A percentile compares a stretch with the other conserved stretches of the same genome.
Evolutionary conservation across 2,113 vertebrate species (phyloP).

Genomic region (Upupa epops): DNA sequence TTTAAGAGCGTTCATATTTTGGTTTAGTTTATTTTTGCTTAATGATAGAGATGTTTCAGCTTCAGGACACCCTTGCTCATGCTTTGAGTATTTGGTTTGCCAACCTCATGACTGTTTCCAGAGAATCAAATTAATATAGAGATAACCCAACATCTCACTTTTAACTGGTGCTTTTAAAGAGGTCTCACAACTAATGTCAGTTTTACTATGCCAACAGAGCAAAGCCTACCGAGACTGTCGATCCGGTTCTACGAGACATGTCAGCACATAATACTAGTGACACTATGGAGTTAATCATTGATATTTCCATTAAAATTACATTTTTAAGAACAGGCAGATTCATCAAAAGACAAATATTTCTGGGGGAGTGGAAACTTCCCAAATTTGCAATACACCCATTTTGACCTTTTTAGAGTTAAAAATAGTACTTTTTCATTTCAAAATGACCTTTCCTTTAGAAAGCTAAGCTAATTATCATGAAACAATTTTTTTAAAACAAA

Average conservation of each 20-base stretch:
- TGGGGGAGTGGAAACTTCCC: neutral
- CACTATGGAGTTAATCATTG: neutral
- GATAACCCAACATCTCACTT: neutral
- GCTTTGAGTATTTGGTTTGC: neutral
- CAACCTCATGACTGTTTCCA: neutral
- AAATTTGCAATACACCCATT: neutral
- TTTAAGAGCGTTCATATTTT: neutral
- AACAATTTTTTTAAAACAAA: neutral
- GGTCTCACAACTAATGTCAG: neutral
- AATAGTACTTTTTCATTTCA: neutral
- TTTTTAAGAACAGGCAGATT: neutral
- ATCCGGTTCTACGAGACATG: neutral
- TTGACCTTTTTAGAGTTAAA: slow-evolving; percentile 13
- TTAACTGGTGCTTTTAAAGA: neutral
- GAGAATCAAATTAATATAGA: neutral
- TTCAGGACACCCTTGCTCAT: neutral
- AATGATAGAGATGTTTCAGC: neutral
- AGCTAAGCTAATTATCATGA: slow-evolving; percentile 4
- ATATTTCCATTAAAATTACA: neutral
- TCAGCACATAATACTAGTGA: neutral
- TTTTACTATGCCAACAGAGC: neutral
- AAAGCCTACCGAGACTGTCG: neutral
- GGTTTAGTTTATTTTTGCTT: neutral
- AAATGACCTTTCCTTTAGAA: slow-evolving; percentile 40
- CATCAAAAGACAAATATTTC: neutral